A percentile compares a stretch with the other conserved stretches of the same genome.
phyloP scores from a whole-genome alignment of 2,113 vertebrate genomes.

The Gobio gobio region DNA sequence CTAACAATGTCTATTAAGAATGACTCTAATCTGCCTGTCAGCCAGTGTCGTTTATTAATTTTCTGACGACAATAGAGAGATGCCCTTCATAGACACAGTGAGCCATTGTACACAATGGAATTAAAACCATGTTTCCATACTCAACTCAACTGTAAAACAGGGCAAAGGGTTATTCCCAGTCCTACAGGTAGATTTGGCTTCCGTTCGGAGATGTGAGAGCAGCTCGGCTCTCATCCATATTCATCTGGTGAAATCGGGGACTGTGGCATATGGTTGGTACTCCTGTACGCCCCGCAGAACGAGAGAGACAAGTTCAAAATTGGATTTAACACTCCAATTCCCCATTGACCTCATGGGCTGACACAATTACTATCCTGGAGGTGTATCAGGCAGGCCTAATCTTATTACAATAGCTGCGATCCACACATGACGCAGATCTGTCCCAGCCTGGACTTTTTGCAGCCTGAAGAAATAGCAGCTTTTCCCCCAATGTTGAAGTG shows the following conservation, averaged over 20 bases:
- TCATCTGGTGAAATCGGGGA: slow-evolving; percentile 74
- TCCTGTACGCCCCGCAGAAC: slow-evolving; percentile 65
- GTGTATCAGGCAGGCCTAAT: slow-evolving; percentile 53
- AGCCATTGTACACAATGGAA: slow-evolving; percentile 15
- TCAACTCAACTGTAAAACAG: slow-evolving; percentile 23
- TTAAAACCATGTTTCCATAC: neutral
- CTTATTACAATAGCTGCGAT: slow-evolving; percentile 29
- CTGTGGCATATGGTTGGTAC: slow-evolving; percentile 78
- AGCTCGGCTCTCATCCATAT: slow-evolving; percentile 77
- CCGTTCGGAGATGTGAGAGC: slow-evolving; percentile 46
- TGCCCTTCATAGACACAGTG: neutral
- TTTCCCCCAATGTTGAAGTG: neutral
- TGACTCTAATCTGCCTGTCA: slow-evolving; percentile 29
- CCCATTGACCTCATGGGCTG: slow-evolving; percentile 74
- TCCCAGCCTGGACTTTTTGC: slow-evolving; percentile 1
- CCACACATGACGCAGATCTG: slow-evolving; percentile 9
- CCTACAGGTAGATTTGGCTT: slow-evolving; percentile 26
- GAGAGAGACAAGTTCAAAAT: slow-evolving; percentile 76
- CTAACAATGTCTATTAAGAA: slow-evolving; percentile 12
- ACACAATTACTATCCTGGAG: slow-evolving; percentile 75
- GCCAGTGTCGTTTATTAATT: neutral
- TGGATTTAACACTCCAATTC: slow-evolving; percentile 80
- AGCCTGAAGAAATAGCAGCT: slow-evolving; percentile 17
- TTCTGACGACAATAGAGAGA: neutral
- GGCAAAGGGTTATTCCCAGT: slow-evolving; percentile 47